Conservation (phyloP, 2,113 vertebrate species). For the Psammodynastes pulverulentus region DNA sequence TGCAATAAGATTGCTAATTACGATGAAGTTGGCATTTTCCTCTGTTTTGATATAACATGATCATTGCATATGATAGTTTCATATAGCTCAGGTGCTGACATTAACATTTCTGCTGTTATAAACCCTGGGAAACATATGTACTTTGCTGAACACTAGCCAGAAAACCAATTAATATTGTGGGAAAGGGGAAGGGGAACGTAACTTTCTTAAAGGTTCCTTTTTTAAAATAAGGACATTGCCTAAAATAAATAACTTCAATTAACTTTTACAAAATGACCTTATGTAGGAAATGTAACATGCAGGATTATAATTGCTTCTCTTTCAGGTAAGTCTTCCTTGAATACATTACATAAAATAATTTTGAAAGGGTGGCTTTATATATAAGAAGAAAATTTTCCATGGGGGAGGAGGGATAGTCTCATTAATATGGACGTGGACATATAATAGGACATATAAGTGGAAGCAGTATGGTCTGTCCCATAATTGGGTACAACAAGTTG, state of each 20-base stretch:
- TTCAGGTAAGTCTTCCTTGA: background rate
- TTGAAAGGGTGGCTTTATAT: background rate
- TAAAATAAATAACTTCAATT: conserved; percentile 36
- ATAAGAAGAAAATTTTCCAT: background rate
- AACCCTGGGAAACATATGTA: conserved; percentile 23
- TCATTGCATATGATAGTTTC: conserved; percentile 21
- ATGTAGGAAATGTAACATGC: background rate
- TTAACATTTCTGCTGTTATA: conserved; percentile 50
- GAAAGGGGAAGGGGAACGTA: background rate
- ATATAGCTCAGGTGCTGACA: conserved; percentile 43
- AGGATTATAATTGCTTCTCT: background rate
- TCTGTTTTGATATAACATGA: background rate
- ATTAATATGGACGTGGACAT: background rate
- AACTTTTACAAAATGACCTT: conserved; percentile 6
- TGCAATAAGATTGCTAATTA: conserved; percentile 35
- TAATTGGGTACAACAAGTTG: too few species aligned
- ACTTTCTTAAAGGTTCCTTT: conserved; percentile 20
- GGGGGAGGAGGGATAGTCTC: background rate
- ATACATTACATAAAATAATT: background rate
- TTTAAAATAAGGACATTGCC: background rate
- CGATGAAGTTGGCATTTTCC: conserved; percentile 43
- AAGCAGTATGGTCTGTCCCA: too few species aligned
- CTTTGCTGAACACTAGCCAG: conserved; percentile 36
- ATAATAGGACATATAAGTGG: background rate
- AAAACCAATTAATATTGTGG: conserved; percentile 38